These are phyloP conservation scores for Xanthorhoe designata DNA, from an alignment of 2,888 invertebrate genomes.

Conservation along the genomic window DNA sequence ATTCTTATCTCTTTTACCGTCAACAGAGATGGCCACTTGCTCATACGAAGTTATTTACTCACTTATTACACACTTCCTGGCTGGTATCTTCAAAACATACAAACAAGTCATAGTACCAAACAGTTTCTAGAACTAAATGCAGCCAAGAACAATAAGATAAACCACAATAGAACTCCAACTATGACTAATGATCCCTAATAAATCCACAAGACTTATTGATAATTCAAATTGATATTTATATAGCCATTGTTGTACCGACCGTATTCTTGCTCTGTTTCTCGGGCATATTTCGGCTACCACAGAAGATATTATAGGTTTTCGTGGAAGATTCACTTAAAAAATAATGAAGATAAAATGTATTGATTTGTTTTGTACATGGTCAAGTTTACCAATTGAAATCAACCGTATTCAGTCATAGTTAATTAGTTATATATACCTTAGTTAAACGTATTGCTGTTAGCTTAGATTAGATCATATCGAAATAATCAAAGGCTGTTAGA, in stretches of 20 bases:
- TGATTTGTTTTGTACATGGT: too few relatives aligned
- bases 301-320: not conserved
- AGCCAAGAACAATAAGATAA: conserved; percentile 35
- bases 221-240: conserved; percentile 51
- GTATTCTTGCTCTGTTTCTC: conserved; percentile 63
- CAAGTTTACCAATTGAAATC: too few relatives aligned
- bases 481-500: too few relatives aligned
- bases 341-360: not conserved
- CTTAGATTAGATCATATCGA: too few relatives aligned
- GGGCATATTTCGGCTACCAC: conserved; percentile 62
- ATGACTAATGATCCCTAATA: conserved; percentile 46
- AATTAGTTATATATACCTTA: too few relatives aligned
- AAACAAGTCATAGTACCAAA: not conserved
- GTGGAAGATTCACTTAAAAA: not conserved
- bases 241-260: conserved; percentile 46
- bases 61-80: too few relatives aligned
- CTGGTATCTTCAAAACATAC: too few relatives aligned
- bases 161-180: conserved; percentile 43
- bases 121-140: conserved; percentile 9
- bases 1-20: too few relatives aligned
- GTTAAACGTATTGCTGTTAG: too few relatives aligned
- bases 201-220: conserved; percentile 49
- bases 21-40: too few relatives aligned
- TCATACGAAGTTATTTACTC: too few relatives aligned
- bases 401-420: too few relatives aligned